These are phyloP conservation scores for Spicauda simplicius DNA, from an alignment of 2,888 invertebrate species.

Conservation along the genomic window DNA sequence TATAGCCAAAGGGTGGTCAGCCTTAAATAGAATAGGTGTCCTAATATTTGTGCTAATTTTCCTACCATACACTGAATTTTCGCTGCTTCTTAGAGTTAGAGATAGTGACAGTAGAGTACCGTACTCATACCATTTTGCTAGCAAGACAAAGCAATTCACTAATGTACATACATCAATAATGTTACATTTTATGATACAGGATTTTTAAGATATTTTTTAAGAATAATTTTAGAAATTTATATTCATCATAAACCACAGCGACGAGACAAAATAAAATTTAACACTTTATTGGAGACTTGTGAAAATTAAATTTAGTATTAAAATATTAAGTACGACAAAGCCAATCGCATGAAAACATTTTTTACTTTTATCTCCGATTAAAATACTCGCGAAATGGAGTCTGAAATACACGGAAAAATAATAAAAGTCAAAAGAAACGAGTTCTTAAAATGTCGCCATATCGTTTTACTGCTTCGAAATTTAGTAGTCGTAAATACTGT, in stretches of 20 bases:
- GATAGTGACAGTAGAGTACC: no score
- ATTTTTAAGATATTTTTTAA: not conserved
- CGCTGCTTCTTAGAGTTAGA: no score
- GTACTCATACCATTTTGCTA: no score
- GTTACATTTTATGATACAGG: not conserved
- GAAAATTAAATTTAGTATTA: not conserved
- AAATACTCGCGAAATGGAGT: constrained; percentile 59
- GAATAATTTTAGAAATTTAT: not conserved
- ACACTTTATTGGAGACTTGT: not conserved
- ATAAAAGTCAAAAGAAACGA: constrained; percentile 64
- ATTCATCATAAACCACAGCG: not conserved
- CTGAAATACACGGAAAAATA: constrained; percentile 59
- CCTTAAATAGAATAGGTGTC: no score
- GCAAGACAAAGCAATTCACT: no score
- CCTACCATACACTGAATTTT: no score
- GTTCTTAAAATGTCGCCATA: constrained; percentile 67
- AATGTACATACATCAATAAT: no score
- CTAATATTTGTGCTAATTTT: no score
- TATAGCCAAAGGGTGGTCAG: no score
- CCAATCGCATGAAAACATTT: constrained; percentile 41
- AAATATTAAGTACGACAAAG: constrained; percentile 18
- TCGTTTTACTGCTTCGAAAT: constrained; percentile 68
- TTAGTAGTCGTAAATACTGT: constrained; percentile 73
- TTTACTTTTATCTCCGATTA: constrained; percentile 67
- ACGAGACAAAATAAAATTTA: constrained; percentile 13